Conservation (phyloP, 1,140 invertebrate species). For the Hylaeus anthracinus region DNA sequence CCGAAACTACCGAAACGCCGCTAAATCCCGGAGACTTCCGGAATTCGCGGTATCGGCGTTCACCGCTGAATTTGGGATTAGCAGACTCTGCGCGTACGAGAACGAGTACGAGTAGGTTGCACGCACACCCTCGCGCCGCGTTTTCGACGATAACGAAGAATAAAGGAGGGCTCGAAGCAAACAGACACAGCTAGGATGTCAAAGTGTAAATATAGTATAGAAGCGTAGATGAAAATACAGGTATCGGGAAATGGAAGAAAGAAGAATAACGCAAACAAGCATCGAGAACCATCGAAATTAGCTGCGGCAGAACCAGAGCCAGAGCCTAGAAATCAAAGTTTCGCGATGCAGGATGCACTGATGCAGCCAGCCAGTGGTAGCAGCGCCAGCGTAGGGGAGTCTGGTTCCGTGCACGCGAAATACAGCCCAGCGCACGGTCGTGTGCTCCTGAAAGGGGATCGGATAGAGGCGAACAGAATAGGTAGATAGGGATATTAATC, state of each 20-base stretch:
- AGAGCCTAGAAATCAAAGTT: conserved; percentile 51
- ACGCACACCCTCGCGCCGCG: too few species aligned
- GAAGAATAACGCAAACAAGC: neutral
- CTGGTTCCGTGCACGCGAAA: conserved; percentile 24
- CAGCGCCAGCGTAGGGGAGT: conserved; percentile 6
- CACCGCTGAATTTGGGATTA: conserved; percentile 59
- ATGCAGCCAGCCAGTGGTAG: conserved; percentile 40
- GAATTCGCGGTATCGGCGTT: conserved; percentile 58
- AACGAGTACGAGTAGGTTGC: too few species aligned
- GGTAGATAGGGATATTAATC: conserved; percentile 72
- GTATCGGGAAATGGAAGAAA: too few species aligned
- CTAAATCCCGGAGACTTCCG: conserved; percentile 59
- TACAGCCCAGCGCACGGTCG: conserved; percentile 17
- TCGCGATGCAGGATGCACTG: neutral
- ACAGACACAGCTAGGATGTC: too few species aligned
- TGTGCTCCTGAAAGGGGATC: conserved; percentile 39
- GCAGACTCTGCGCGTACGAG: neutral
- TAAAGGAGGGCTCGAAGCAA: too few species aligned
- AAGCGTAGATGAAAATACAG: neutral
- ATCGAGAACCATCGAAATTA: conserved; percentile 47
- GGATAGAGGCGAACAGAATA: conserved; percentile 47
- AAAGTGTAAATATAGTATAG: neutral
- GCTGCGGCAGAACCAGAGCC: neutral
- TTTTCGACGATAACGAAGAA: too few species aligned
- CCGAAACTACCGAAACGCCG: conserved; percentile 43